Evolutionary conservation across 2,888 invertebrate genomes (phyloP), one percentile per base, ranked within the genome.

Genomic region (Leptopilina drosophilae): DNA sequence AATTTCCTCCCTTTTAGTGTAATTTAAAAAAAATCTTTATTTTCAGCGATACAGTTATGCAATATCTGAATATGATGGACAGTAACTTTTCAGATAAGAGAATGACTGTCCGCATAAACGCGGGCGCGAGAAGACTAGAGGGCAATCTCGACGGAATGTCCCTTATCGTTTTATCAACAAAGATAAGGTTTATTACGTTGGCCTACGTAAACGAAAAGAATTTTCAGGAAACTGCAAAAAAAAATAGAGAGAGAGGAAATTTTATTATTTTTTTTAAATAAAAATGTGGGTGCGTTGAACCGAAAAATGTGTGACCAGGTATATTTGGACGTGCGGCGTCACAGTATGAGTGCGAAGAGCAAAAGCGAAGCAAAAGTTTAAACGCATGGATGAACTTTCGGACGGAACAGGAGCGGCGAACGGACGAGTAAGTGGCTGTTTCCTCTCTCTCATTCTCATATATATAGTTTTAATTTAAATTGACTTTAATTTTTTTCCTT

Each of bases 361-460:
- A 84, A 42, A 42, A 87, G 88, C 33, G 84, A 82, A 81, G 69
- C 77, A 84, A 42, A 42, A 87, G 88, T 89, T 87, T 87, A 84
- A 42, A 87, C 81, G 88, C 85, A 82, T 79, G 81, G 84, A 80
- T 87, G 87, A 86, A 85, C 84, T 83, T 82, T 82, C 67, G 79
- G 83, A 80, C 82, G 85, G 83, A 84, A 87, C 82, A 83, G 86
- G 83, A 83, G 83, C 83, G 87, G 83, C 79, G 81, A 80, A 83
- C 82, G 82, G 85, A 67, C 81, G 42, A 75, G 80, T 86, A 88
- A 89, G 87, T 87, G 86, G 82, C 80, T 69, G 81, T 84, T 88
- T 89, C 89, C 89, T 88, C 81, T 85, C 80, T 80, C 80, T 80
- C 42, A 42, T 8, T 42, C 42, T 42, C 42, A 42, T 42, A 42